These are phyloP conservation scores for Mythimna loreyi DNA, from an alignment of 2,888 invertebrate genomes.

Conservation along the genomic window DNA sequence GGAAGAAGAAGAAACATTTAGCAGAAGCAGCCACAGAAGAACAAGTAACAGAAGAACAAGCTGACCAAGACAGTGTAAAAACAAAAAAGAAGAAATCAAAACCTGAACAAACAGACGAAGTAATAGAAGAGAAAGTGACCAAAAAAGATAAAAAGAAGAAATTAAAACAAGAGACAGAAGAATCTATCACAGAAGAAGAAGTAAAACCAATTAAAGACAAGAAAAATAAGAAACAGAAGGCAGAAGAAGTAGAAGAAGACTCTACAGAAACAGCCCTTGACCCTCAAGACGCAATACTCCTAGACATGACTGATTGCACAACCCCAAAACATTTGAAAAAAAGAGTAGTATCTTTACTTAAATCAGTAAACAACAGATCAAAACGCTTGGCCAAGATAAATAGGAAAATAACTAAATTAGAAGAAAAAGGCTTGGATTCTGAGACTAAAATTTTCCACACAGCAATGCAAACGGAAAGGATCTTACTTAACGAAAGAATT, in stretches of 20 bases:
- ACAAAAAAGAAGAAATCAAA: constrained; percentile 23
- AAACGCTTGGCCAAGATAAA: constrained; percentile 72
- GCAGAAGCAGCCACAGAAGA: constrained; percentile 18
- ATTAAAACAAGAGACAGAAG: constrained; percentile 35
- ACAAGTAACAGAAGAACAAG: constrained; percentile 14
- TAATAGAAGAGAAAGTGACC: constrained; percentile 31
- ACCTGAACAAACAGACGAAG: constrained; percentile 17
- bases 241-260: constrained; percentile 72
- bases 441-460: constrained; percentile 82
- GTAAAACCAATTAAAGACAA: constrained; percentile 28
- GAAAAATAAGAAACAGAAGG: constrained; percentile 49
- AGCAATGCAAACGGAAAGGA: constrained; percentile 81
- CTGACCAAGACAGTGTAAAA: constrained; percentile 12
- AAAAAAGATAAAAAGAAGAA: constrained; percentile 57
- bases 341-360: constrained; percentile 73
- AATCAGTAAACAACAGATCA: constrained; percentile 74
- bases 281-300: constrained; percentile 75
- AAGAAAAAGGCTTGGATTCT: constrained; percentile 74
- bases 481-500: constrained; percentile 73
- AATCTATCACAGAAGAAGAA: constrained; percentile 24
- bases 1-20: constrained; percentile 28
- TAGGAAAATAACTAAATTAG: constrained; percentile 77
- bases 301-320: constrained; percentile 79
- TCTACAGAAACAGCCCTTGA: constrained; percentile 75
- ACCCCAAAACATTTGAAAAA: constrained; percentile 77